A percentile compares a stretch with the other conserved stretches of the same genome.
These are phyloP conservation scores for Odobenus rosmarus DNA, from an alignment of 2,113 vertebrate genomes.

Conservation along the genomic window DNA sequence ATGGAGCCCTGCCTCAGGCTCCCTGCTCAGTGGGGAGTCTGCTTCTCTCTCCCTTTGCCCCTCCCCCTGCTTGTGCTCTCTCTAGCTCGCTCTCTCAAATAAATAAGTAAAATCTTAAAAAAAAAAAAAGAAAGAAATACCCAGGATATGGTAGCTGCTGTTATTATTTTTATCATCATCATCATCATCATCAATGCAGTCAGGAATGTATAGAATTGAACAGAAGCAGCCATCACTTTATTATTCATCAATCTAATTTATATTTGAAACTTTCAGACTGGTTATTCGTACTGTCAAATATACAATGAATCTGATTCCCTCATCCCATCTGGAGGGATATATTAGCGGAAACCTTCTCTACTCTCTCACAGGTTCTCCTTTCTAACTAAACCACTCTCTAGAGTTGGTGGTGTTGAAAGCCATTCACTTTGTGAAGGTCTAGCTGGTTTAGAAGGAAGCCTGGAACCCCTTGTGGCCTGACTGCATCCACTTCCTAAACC, in stretches of 20 bases:
- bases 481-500: background rate
- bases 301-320: background rate
- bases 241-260: background rate
- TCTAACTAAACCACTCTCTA: background rate
- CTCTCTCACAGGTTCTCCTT: background rate
- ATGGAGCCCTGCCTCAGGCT: no score
- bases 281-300: constrained; percentile 1
- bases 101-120: no score
- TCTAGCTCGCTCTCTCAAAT: no score
- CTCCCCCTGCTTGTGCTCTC: no score
- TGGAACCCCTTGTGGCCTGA: background rate
- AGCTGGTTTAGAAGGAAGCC: background rate
- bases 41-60: no score
- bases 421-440: background rate
- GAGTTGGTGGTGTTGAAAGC: background rate
- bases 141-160: background rate
- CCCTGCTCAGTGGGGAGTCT: no score
- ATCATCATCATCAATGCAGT: background rate
- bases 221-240: background rate
- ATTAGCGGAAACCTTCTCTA: background rate
- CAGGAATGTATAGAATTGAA: background rate
- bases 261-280: background rate
- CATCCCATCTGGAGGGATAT: background rate
- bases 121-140: background rate
- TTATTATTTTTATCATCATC: background rate